Conservation (phyloP, 2,888 invertebrate species). For the Heteropelma amictum region DNA sequence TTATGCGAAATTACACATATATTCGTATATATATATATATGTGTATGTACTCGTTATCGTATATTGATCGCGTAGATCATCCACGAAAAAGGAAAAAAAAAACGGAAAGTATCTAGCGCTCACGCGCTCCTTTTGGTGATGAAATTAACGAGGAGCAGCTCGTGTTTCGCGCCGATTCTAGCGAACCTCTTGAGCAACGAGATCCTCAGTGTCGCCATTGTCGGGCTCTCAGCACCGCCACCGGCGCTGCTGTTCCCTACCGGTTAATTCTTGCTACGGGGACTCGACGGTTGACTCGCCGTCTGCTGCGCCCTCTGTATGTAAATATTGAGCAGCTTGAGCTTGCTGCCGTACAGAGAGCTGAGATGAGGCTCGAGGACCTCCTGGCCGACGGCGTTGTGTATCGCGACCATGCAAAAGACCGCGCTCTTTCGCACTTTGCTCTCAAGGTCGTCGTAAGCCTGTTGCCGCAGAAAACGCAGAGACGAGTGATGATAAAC, state of each 20-base stretch:
- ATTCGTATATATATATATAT: neutral
- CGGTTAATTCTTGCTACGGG: slow-evolving; percentile 75
- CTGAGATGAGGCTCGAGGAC: slow-evolving; percentile 89
- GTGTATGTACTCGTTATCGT: slow-evolving; percentile 8
- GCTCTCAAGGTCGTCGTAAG: slow-evolving; percentile 94
- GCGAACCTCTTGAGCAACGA: slow-evolving; percentile 74
- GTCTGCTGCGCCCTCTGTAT: slow-evolving; percentile 83
- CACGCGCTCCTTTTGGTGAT: slow-evolving; percentile 70
- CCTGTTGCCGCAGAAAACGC: slow-evolving; percentile 78
- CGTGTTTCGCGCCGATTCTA: slow-evolving; percentile 70
- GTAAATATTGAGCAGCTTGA: slow-evolving; percentile 89
- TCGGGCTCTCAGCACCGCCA: slow-evolving; percentile 52
- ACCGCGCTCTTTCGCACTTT: slow-evolving; percentile 97
- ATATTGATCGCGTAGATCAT: neutral
- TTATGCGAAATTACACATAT: neutral
- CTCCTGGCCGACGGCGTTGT: slow-evolving; percentile 93
- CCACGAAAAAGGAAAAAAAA: neutral
- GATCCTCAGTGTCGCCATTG: slow-evolving; percentile 70
- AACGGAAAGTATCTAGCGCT: neutral
- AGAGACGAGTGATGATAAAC: neutral
- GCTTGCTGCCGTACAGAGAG: slow-evolving; percentile 92
- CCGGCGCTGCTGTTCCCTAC: slow-evolving; percentile 66
- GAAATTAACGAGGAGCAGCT: slow-evolving; percentile 71
- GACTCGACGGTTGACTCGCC: slow-evolving; percentile 78
- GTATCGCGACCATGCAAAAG: slow-evolving; percentile 97